These are phyloP conservation scores for Macrosteles quadrilineatus DNA, from an alignment of 1,140 invertebrate genomes.

Conservation along the genomic window DNA sequence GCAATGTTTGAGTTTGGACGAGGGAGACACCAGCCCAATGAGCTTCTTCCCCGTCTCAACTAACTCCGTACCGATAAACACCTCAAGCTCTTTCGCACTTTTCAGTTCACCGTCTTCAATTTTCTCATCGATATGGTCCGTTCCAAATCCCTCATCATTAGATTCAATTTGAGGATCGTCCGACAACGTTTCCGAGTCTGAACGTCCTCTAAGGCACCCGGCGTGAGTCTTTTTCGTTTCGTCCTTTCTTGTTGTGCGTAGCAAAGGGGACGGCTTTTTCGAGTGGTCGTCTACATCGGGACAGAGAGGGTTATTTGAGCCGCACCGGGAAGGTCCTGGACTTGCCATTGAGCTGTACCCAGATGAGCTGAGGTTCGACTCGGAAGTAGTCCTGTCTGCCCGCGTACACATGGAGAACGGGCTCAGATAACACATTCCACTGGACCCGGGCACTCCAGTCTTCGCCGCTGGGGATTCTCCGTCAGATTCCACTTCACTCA, in stretches of 20 bases:
- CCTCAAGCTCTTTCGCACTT: conserved; percentile 65
- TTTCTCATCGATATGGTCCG: conserved; percentile 63
- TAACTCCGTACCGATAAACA: conserved; percentile 56
- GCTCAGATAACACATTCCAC: conserved; percentile 70
- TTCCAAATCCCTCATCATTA: conserved; percentile 50
- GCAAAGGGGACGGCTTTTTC: conserved; percentile 55
- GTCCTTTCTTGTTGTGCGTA: conserved; percentile 53
- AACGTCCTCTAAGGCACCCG: conserved; percentile 55
- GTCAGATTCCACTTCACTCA: conserved; percentile 73
- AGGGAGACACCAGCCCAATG: conserved; percentile 37
- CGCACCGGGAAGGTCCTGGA: conserved; percentile 73
- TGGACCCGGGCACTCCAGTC: conserved; percentile 31
- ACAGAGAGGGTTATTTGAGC: conserved; percentile 73
- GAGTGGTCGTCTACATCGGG: conserved; percentile 58
- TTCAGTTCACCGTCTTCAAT: conserved; percentile 62
- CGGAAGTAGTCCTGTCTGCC: conserved; percentile 70
- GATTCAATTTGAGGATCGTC: conserved; percentile 67
- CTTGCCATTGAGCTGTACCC: conserved; percentile 82
- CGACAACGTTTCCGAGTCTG: conserved; percentile 67
- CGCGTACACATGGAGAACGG: conserved; percentile 70
- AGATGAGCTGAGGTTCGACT: conserved; percentile 77
- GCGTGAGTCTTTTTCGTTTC: conserved; percentile 46
- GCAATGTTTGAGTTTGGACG: conserved; percentile 35
- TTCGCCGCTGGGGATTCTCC: conserved; percentile 52
- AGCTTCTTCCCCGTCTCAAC: conserved; percentile 44